phyloP scores from a whole-genome alignment of 2,797 vertebrate genomes.

The Uromys caudimaculatus region DNA sequence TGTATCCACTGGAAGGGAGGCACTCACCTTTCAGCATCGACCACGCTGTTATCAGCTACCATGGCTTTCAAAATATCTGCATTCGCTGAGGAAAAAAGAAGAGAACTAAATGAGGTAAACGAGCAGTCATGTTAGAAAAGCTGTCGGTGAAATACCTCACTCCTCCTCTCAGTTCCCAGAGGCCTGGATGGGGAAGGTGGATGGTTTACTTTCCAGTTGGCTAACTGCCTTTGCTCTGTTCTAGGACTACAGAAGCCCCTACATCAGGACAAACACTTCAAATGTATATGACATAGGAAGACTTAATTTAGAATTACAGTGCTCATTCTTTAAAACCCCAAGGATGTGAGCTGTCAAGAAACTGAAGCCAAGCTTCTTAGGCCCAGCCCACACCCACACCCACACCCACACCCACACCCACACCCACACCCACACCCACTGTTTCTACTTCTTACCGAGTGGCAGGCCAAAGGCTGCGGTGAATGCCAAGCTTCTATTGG shows the following conservation, averaged over 20 bases:
- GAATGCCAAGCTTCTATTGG: not conserved
- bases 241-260: not conserved
- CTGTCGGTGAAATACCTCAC: not conserved
- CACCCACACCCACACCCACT: rapidly evolving
- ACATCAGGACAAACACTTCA: not conserved
- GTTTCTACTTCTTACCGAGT: not conserved
- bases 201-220: not conserved
- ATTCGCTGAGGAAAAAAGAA: slow-evolving; percentile 91
- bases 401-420: no score
- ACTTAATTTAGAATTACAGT: not conserved
- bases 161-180: not conserved
- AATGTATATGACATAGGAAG: not conserved
- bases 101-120: not conserved
- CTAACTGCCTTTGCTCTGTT: not conserved
- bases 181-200: not conserved
- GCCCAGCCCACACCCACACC: no score
- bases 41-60: slow-evolving; percentile 92
- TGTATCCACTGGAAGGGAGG: not conserved
- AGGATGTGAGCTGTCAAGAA: not conserved
- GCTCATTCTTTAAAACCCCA: not conserved
- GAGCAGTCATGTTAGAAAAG: not conserved
- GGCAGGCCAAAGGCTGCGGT: not conserved
- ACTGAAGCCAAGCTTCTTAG: not conserved
- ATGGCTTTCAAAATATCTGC: slow-evolving; percentile 96
- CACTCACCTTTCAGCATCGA: slow-evolving; percentile 94